Percentiles rank a stretch among this genome's conserved stretches.
These are phyloP conservation scores for Varroa destructor DNA, from an alignment of 1,140 invertebrate genomes.

Conservation along the genomic window DNA sequence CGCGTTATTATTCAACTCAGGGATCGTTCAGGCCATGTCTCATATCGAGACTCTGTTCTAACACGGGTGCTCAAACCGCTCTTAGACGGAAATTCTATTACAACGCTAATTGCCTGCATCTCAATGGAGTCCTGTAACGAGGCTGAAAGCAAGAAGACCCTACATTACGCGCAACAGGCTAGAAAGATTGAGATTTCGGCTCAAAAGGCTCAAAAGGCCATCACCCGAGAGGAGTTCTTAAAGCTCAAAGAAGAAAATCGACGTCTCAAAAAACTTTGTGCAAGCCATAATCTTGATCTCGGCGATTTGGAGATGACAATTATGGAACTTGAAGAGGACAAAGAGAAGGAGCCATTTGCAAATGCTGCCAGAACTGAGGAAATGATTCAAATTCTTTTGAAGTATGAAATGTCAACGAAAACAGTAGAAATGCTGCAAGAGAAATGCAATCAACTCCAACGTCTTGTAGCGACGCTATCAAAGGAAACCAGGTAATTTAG, in stretches of 20 bases:
- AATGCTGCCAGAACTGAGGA: constrained; percentile 10
- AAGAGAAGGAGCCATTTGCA: neutral
- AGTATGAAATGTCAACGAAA: constrained; percentile 9
- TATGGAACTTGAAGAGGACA: constrained; percentile 20
- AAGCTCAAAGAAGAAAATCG: constrained; percentile 27
- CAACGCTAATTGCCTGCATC: constrained; percentile 8
- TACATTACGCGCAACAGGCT: constrained; percentile 20
- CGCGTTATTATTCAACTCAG: constrained; percentile 20
- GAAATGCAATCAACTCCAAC: constrained; percentile 4
- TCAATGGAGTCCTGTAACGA: constrained; percentile 21
- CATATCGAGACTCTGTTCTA: constrained; percentile 18
- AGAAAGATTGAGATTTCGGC: constrained; percentile 25
- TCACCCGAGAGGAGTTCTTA: constrained; percentile 18
- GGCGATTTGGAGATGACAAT: constrained; percentile 24
- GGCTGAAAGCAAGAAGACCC: constrained; percentile 21
- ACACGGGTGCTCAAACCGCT: constrained; percentile 21
- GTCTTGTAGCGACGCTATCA: neutral
- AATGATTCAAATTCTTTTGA: constrained; percentile 16
- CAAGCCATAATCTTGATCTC: constrained; percentile 7
- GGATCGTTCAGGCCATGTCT: constrained; percentile 20
- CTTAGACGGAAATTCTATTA: constrained; percentile 15
- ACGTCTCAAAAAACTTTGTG: constrained; percentile 16
- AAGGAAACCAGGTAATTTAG: neutral
- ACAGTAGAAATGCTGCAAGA: constrained; percentile 2
- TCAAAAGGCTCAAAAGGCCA: constrained; percentile 12